A percentile compares a stretch with the other conserved stretches of the same genome.
Evolutionary conservation across 2,888 invertebrate genomes (phyloP).

Genomic region (Villa cingulata): DNA sequence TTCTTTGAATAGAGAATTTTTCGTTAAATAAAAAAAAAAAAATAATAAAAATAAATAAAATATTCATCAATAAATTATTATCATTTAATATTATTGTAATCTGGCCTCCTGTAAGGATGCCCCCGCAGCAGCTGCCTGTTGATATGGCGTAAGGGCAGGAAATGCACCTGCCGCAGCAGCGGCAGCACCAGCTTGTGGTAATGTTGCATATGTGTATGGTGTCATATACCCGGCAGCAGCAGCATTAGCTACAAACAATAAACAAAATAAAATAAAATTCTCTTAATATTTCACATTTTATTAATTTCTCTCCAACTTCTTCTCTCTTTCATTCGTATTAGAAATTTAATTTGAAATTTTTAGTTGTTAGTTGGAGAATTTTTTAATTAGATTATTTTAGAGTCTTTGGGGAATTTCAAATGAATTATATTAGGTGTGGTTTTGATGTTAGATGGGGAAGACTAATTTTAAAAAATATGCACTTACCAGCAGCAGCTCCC

Average conservation of each 20-base stretch:
- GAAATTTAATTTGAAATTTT: no score
- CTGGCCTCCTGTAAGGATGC: constrained; percentile 21
- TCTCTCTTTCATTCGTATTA: no score
- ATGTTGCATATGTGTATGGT: constrained; percentile 18
- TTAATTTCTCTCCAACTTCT: no score
- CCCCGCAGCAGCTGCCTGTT: constrained; percentile 15
- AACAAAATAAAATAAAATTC: neutral
- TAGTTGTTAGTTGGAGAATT: no score
- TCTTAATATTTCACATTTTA: no score
- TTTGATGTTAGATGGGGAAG: no score
- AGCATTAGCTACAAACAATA: constrained; percentile 10
- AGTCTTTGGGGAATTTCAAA: no score
- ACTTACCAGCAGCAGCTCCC: constrained; percentile 16
- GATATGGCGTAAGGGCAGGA: constrained; percentile 18
- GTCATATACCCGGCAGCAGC: constrained; percentile 18
- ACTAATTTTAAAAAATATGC: neutral
- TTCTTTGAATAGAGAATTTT: no score
- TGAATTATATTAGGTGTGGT: no score
- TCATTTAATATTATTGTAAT: constrained; percentile 17
- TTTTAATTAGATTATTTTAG: neutral
- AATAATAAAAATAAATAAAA: neutral
- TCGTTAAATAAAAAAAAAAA: neutral
- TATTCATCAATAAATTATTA: no score
- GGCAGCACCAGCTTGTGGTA: constrained; percentile 16
- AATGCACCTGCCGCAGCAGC: constrained; percentile 16